Base-by-base conservation (phyloP, 2,797 vertebrate species). In the Mallotus villosus region DNA sequence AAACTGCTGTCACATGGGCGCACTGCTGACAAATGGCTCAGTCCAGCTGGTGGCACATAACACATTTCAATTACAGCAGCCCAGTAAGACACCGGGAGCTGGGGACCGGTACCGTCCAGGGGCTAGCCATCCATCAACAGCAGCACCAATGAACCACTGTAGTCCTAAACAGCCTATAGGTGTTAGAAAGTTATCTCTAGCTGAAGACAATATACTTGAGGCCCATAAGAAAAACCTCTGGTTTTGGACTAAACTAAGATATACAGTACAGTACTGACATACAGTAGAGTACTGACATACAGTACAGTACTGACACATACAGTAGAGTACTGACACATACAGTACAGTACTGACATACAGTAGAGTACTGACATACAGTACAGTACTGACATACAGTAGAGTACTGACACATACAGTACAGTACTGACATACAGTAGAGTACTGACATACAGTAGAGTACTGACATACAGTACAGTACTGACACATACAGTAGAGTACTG, bases 1-100 rank as follows among this genome's bases (percentile, higher is more conserved):
- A 93, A 93, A 93, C 86, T 78, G 91, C 95, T 95, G 94, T 95
- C 95, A 95, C 83, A 82, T 81, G 88, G 89, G 87, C 84, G 74
- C 64, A 74, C 77, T 71, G 87, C 91, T 95, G 93, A 96, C 94
- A 95, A 95, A 95, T 94, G 91, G 92, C 92, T 89, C 93, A 89
- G 87, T 0, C 69, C 87, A 88, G 94, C 84, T 84, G 70, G 89
- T 83, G 62, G 75, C 85, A 85, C 63, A 71, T 71, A 66, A 82
- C 64, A 93, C 92, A 94, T 95, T 92, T 93, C 94, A 95, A 95
- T 91, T 89, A 93, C 75, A 61, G 12, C 8, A 29, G 62, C n/a
- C n/a, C 32, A 32, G 32, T 12, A 60, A 58, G 55, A 21, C 55
- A 58, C 6, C 5, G 19, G 21, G 55, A 58, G 17, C 17, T 19